These are phyloP conservation scores for Phaenicophaeus curvirostris DNA, from an alignment of 2,797 vertebrate species.

Conservation along the genomic window DNA sequence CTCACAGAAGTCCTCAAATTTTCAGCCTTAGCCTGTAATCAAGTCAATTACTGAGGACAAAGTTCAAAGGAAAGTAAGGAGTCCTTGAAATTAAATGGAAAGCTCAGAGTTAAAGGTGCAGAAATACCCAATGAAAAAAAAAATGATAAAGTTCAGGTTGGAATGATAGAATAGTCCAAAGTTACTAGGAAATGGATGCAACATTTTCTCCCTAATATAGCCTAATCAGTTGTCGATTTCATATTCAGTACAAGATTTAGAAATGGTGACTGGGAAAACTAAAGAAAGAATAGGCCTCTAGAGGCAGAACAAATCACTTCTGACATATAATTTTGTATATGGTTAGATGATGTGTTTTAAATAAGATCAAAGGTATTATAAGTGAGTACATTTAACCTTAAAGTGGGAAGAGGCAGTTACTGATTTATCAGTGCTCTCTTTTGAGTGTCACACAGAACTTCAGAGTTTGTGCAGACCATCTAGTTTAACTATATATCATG, in stretches of 20 bases:
- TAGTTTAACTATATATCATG: not conserved
- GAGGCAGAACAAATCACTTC: not conserved
- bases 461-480: not conserved
- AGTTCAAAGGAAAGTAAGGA: not conserved
- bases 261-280: not conserved
- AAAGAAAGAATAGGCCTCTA: not conserved
- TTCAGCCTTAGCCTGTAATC: not conserved
- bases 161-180: not conserved
- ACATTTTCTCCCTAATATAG: not conserved
- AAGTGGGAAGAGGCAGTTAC: not conserved
- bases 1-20: not conserved
- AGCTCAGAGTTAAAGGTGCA: not conserved
- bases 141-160: not conserved
- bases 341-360: not conserved
- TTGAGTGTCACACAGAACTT: not conserved
- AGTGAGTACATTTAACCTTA: not conserved
- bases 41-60: not conserved
- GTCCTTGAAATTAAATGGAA: not conserved
- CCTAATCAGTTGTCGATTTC: not conserved
- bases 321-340: not conserved
- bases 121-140: not conserved
- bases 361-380: not conserved
- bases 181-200: not conserved
- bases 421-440: not conserved
- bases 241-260: not conserved